Evolutionary conservation across 2,113 vertebrate species (phyloP).

Genomic region (Pogona vitticeps): DNA sequence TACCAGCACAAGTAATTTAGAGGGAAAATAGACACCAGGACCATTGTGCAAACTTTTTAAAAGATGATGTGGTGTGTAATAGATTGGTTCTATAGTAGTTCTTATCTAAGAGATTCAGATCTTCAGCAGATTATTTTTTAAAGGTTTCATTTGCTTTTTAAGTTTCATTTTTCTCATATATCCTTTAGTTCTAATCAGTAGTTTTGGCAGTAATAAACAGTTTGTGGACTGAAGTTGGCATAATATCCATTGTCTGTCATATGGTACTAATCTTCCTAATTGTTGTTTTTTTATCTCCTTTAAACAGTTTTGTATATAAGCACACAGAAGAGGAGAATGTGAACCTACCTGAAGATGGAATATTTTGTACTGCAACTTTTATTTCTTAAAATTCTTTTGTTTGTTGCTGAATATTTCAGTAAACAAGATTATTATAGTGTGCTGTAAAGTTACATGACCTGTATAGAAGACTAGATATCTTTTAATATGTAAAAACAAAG

Average conservation of each 20-base stretch:
- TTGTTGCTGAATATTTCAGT: slow-evolving; percentile 48
- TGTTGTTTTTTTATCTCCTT: slow-evolving; percentile 53
- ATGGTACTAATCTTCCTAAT: background rate
- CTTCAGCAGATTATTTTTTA: background rate
- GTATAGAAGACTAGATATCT: background rate
- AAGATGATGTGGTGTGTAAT: background rate
- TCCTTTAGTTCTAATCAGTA: background rate
- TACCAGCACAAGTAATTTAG: background rate
- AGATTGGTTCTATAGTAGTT: background rate
- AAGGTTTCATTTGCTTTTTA: background rate
- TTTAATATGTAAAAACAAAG: slow-evolving; percentile 51
- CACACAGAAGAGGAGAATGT: slow-evolving; percentile 99
- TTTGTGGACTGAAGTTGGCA: background rate
- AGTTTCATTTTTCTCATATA: background rate
- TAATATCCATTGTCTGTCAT: background rate
- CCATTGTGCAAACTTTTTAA: background rate
- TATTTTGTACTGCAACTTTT: slow-evolving; percentile 57
- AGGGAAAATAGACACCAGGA: background rate
- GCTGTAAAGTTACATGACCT: background rate
- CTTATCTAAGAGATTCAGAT: background rate
- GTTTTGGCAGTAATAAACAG: background rate
- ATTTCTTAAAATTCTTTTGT: slow-evolving; percentile 53
- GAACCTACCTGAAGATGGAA: slow-evolving; percentile 59
- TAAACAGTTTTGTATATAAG: slow-evolving; percentile 96
- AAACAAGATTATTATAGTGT: slow-evolving; percentile 40